These are phyloP conservation scores for Catostylus mosaicus DNA, from an alignment of 30 jellyfish, hydroid and myxozoan species.

Conservation along the genomic window DNA sequence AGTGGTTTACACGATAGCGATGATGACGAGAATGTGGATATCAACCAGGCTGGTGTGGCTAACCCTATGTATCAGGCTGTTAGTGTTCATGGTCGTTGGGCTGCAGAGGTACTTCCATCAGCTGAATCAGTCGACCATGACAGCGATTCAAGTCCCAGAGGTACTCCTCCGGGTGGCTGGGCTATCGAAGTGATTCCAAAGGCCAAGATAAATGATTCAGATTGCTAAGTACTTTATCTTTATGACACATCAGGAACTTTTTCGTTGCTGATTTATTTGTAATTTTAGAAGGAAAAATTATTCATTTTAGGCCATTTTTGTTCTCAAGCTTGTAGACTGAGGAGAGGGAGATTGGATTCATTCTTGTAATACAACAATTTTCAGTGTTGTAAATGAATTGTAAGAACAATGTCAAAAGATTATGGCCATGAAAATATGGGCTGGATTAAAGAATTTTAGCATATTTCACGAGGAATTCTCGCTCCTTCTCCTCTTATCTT, in stretches of 20 bases:
- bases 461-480: too few relatives aligned
- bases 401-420: too few relatives aligned
- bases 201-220: slow-evolving; percentile 5
- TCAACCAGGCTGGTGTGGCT: slow-evolving; percentile 5
- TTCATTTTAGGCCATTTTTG: too few relatives aligned
- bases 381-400: too few relatives aligned
- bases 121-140: not conserved
- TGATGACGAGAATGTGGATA: slow-evolving; percentile 12
- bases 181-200: not conserved
- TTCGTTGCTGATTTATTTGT: too few relatives aligned
- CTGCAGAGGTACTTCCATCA: not conserved
- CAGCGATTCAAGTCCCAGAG: not conserved
- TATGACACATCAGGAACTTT: too few relatives aligned
- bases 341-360: not conserved
- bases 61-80: slow-evolving; percentile 24
- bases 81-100: not conserved
- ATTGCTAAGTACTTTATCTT: slow-evolving; percentile 11
- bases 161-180: not conserved
- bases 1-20: not conserved
- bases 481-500: too few relatives aligned
- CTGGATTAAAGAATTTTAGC: too few relatives aligned
- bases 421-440: too few relatives aligned
- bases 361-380: too few relatives aligned
- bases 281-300: too few relatives aligned
- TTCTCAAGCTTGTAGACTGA: not conserved